Evolutionary conservation across 2,888 invertebrate species (phyloP), one percentile per base, ranked within the genome.

Genomic region (Yponomeuta evonymella): DNA sequence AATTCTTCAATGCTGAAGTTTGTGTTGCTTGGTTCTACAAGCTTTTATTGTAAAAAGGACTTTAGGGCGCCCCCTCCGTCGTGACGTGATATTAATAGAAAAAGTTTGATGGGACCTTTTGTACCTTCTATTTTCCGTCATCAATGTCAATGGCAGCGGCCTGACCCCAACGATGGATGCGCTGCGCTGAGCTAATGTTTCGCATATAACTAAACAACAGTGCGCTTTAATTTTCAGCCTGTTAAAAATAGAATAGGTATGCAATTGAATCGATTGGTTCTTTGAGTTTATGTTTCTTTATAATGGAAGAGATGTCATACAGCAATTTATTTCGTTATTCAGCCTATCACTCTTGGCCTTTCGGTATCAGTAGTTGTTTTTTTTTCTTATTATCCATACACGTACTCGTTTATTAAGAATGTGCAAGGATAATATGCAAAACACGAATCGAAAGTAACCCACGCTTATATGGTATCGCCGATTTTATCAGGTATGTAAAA

Each of bases 171-270:
- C 12, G 67, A 36, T 36, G 67, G 11, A 65, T 65, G 30, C 30
- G 65, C 65, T 33, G 65, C 30, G 65, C 65, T 33, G 65, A 29
- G 33, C 65, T 65, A 65, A 65, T 65, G 65, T 65, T 29, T 65
- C 65, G 65, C 65, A 65, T 33, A 65, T 65, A 65, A 65, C 65
- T 65, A 33, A 64, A 10, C 33, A 8, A 12, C 65, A 15, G 51
- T 58, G 51, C 51, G 51, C 51, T 58, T 58, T 58, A 58, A 58
- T 58, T 58, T 58, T 58, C 51, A 58, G 51, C 12, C 51, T 12
- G 51, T 58, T 58, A 12, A 15, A 58, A 58, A 58, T 58, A 58
- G 51, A 58, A 58, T 58, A 58, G 12, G 43, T 43, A 1, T 6
- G 8, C 43, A 43, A 43, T 15, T 58, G 15, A 15, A 4, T 58